A percentile compares a stretch with the other conserved stretches of the same genome.
Conservation (phyloP, 2,888 invertebrate species). For the Brenthis daphne region DNA sequence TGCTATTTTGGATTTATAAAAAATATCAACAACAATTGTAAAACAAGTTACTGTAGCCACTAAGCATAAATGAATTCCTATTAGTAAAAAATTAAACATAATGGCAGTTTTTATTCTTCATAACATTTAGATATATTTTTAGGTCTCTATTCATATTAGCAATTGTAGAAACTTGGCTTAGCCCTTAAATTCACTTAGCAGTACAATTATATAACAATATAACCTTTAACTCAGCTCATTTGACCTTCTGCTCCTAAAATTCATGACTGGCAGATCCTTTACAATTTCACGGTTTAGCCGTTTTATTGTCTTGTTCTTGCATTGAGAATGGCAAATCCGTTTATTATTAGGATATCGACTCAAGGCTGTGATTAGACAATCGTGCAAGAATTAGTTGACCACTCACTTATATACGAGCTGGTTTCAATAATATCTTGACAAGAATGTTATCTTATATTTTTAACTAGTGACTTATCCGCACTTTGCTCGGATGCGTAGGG, state of each 20-base stretch:
- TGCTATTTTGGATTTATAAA: too few species aligned
- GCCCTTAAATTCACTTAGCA: too few species aligned
- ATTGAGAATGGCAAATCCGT: conserved; percentile 37
- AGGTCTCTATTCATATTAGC: too few species aligned
- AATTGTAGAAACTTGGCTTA: too few species aligned
- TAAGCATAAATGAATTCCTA: too few species aligned
- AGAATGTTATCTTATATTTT: not conserved
- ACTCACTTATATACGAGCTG: conserved; percentile 27
- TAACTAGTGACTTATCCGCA: not conserved
- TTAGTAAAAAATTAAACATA: too few species aligned
- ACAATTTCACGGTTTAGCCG: conserved; percentile 34
- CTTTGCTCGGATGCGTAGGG: too few species aligned
- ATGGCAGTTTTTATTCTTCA: too few species aligned
- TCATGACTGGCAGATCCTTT: conserved; percentile 20
- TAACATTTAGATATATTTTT: too few species aligned
- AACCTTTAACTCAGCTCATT: not conserved
- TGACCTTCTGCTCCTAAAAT: conserved; percentile 1
- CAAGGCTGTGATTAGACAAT: conserved; percentile 41
- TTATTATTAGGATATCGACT: conserved; percentile 35
- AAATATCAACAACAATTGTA: too few species aligned
- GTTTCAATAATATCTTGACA: not conserved
- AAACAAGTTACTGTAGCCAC: too few species aligned
- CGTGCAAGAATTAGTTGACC: conserved; percentile 23
- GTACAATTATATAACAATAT: too few species aligned
- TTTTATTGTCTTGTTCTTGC: conserved; percentile 27